Evolutionary conservation across 2,797 vertebrate species (phyloP), one percentile per base, ranked within the genome.

Genomic region (Echeneis naucrates): DNA sequence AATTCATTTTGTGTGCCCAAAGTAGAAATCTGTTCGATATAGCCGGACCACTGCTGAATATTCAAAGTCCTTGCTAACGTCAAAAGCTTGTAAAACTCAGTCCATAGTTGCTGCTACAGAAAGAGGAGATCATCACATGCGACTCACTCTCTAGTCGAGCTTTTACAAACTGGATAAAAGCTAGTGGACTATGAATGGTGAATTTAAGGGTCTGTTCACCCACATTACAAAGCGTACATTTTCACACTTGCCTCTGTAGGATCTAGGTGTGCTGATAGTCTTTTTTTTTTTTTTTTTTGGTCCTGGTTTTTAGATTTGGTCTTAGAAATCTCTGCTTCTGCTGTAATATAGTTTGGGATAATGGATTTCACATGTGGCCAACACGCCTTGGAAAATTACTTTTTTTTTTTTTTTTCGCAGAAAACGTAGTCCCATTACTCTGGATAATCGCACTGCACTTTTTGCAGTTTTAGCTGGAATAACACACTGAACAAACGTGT

Each of bases 21-120:
- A 76, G 26, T 67, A 78, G 66, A 59, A 71, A 60, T 56, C 35
- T 38, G 58, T 47, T 64, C 35, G 70, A 74, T 42, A 23, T 45
- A 67, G 72, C 72, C 68, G 72, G 63, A 78, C 47, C 75, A 40
- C 61, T 78, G 27, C 45, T 57, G 26, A 68, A 51, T 56, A 27
- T 44, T 63, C 40, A 37, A 53, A 58, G 27, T 37, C 4, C 33
- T 78, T 61, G 40, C 21, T 45, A 48, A 51, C 2, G 37, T 38
- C 33, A 50, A 33, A 56, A 17, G 37, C 56, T 37, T 65, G 52
- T 58, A n/a, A 78, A 55, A 69, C 40, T 56, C 40, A 26, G 24
- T 60, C 54, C 3, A 21, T 51, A 58, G 38, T 72, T 67, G 53
- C 61, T 82, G 74, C 81, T 72, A 58, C 51, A 80, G 68, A 69